A percentile compares a stretch with the other conserved stretches of the same genome.
Conservation (phyloP, 1,140 invertebrate genomes). For the Diorhabda sublineata region DNA sequence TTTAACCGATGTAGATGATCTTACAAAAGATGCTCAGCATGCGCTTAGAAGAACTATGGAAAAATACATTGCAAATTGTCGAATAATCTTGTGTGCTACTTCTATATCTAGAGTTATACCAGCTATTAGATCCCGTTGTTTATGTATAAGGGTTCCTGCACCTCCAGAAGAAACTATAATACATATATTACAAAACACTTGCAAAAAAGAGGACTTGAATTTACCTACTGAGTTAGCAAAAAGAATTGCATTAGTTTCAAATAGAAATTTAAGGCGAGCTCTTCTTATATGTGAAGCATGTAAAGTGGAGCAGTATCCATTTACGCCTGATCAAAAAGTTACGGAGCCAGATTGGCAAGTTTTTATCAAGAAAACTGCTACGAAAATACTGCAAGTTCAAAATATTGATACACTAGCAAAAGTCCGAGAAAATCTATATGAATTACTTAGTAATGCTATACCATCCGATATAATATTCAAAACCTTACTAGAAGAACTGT, state of each 20-base stretch:
- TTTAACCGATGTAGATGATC: conserved; percentile 89
- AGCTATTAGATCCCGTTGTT: conserved; percentile 91
- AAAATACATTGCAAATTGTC: conserved; percentile 94
- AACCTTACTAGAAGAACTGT: conserved; percentile 78
- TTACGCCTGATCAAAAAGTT: conserved; percentile 77
- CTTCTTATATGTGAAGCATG: conserved; percentile 92
- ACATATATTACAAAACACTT: conserved; percentile 62
- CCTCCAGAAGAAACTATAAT: conserved; percentile 77
- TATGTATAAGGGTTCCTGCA: conserved; percentile 85
- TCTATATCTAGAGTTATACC: conserved; percentile 93
- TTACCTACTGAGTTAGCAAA: conserved; percentile 74
- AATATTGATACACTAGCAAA: conserved; percentile 78
- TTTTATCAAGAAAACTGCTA: conserved; percentile 83
- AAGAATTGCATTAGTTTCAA: conserved; percentile 74
- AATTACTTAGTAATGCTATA: conserved; percentile 90
- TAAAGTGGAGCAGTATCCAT: conserved; percentile 89
- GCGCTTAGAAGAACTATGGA: conserved; percentile 98
- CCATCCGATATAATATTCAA: conserved; percentile 92
- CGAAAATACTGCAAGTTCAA: conserved; percentile 84
- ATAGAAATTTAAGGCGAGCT: conserved; percentile 89
- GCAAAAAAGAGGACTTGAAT: conserved; percentile 80
- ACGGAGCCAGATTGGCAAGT: conserved; percentile 90
- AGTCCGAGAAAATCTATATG: conserved; percentile 85
- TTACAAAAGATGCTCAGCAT: conserved; percentile 98
- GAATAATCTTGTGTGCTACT: conserved; percentile 92